Conservation (phyloP, 2,113 vertebrate species). For the Mobula hypostoma region DNA sequence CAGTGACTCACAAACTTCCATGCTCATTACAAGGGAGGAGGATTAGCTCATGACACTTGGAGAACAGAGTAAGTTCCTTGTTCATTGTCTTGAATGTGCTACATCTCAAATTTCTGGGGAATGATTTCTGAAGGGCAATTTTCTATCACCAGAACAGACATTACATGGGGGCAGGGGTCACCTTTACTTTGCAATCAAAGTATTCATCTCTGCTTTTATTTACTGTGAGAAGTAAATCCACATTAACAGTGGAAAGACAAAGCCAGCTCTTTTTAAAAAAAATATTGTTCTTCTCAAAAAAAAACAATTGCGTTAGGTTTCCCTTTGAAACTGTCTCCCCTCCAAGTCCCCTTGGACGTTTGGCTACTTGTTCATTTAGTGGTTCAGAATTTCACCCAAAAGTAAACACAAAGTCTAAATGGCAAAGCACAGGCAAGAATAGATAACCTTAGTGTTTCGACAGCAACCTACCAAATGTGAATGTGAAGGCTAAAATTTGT, state of each 20-base stretch:
- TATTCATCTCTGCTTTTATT: background rate
- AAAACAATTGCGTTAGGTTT: background rate
- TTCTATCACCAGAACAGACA: background rate
- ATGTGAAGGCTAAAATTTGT: too few relatives aligned
- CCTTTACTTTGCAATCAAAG: background rate
- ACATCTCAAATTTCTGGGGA: background rate
- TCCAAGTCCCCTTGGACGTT: background rate
- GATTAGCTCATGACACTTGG: background rate
- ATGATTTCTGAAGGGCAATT: too few relatives aligned
- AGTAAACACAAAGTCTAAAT: background rate
- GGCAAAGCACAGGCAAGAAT: background rate
- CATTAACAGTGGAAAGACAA: too few relatives aligned
- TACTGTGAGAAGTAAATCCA: background rate
- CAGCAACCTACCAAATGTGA: background rate
- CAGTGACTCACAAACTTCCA: too few relatives aligned
- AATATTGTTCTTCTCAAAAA: background rate
- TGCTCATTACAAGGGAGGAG: background rate
- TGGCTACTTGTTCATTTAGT: background rate
- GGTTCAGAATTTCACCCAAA: background rate
- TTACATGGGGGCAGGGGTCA: too few relatives aligned
- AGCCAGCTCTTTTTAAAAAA: background rate
- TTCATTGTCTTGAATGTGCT: background rate
- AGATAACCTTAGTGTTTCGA: background rate
- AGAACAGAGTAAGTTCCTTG: background rate
- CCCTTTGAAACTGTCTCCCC: background rate